Evolutionary conservation across 2,888 invertebrate genomes (phyloP).

Genomic region (Drosophila atroscutellata): DNA sequence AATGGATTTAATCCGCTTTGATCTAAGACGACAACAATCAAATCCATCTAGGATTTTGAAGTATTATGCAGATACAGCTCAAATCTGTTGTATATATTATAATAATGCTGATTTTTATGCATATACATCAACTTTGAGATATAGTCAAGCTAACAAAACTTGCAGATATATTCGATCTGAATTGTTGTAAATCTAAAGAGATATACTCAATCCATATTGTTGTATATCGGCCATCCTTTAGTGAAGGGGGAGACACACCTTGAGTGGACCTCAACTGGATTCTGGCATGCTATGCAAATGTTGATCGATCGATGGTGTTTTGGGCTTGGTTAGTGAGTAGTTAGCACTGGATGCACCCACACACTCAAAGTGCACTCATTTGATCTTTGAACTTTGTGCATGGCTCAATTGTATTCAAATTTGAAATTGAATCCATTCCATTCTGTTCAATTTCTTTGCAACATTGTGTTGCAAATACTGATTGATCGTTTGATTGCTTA

Average conservation of each 20-base stretch:
- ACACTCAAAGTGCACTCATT: neutral
- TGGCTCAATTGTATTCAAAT: constrained; percentile 8
- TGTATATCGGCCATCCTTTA: neutral
- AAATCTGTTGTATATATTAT: neutral
- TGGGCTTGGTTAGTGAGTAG: neutral
- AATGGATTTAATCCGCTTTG: neutral
- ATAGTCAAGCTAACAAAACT: neutral
- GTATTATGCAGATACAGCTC: neutral
- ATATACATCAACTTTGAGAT: neutral
- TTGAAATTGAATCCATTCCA: neutral
- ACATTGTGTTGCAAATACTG: constrained; percentile 46
- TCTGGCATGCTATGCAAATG: neutral
- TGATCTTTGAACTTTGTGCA: neutral
- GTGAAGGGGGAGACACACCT: neutral
- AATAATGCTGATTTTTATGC: neutral
- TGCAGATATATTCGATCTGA: no score
- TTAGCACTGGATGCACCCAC: neutral
- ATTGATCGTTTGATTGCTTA: constrained; percentile 53
- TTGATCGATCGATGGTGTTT: neutral
- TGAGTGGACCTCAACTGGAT: neutral
- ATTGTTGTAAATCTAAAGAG: no score
- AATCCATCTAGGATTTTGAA: neutral
- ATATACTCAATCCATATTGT: neutral
- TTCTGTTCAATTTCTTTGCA: neutral
- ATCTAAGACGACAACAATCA: neutral